Evolutionary conservation across 2,888 invertebrate species (phyloP).

Genomic region (Dicranocentrus wangi): DNA sequence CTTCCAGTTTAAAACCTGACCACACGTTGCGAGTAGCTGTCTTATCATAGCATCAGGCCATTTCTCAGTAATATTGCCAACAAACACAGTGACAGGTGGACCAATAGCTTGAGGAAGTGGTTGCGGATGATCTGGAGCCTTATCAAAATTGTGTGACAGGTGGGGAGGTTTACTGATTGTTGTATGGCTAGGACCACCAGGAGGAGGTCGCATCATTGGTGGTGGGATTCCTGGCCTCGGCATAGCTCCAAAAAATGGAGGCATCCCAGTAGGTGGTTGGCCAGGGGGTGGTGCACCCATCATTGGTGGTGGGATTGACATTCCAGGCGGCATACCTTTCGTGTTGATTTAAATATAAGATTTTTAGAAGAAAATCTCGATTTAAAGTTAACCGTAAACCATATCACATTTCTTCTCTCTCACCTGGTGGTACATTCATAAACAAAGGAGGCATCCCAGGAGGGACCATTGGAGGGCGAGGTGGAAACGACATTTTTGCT

Average conservation of each 20-base stretch:
- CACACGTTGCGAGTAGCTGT: slow-evolving; percentile 91
- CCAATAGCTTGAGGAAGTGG: slow-evolving; percentile 76
- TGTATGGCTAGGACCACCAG: slow-evolving; percentile 12
- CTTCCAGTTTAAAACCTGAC: slow-evolving; percentile 96
- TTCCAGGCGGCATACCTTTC: slow-evolving; percentile 67
- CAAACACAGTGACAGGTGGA: slow-evolving; percentile 96
- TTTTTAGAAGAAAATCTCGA: neutral
- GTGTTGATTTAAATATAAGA: neutral
- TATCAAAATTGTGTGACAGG: slow-evolving; percentile 52
- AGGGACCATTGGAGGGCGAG: slow-evolving; percentile 86
- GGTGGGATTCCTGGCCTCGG: slow-evolving; percentile 79
- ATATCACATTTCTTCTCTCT: neutral
- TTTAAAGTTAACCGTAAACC: neutral
- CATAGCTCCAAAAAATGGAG: slow-evolving; percentile 72
- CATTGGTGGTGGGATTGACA: slow-evolving; percentile 65
- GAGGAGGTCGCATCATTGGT: slow-evolving; percentile 77
- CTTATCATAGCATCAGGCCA: slow-evolving; percentile 97
- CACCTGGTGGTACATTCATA: slow-evolving; percentile 47
- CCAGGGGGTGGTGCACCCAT: slow-evolving; percentile 47
- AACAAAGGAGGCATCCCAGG: slow-evolving; percentile 77
- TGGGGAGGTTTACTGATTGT: slow-evolving; percentile 64
- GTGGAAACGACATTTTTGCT: slow-evolving; percentile 91
- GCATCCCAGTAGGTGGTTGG: slow-evolving; percentile 46
- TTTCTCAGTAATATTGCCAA: slow-evolving; percentile 95
- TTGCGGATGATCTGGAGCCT: slow-evolving; percentile 63